These are phyloP conservation scores for Callaeas wilsoni DNA, from an alignment of 2,113 vertebrate genomes.

Conservation along the genomic window DNA sequence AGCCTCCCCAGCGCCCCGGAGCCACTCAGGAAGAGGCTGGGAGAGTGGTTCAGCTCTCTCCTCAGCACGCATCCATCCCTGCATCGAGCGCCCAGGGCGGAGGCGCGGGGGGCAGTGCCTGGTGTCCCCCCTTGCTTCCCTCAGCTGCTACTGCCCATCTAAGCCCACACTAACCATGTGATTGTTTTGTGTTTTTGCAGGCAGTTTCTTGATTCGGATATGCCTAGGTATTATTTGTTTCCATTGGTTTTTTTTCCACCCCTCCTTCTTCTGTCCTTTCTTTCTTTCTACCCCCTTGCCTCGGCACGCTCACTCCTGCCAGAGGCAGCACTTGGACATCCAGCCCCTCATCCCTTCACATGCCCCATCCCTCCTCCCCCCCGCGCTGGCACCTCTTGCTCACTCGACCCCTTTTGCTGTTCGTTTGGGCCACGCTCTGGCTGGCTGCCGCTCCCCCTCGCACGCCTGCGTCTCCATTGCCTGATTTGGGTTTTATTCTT, in stretches of 20 bases:
- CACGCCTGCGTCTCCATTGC: conserved; percentile 15
- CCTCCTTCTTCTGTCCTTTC: background rate
- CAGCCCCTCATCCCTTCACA: background rate
- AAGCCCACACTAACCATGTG: conserved; percentile 89
- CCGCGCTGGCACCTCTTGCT: conserved; percentile 21
- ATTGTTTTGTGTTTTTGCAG: conserved; percentile 95
- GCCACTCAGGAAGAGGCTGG: background rate
- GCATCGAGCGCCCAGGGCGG: background rate
- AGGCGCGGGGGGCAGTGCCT: background rate
- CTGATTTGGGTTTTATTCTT: conserved; percentile 31
- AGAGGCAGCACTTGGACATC: conserved; percentile 31
- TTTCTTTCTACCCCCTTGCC: conserved; percentile 11
- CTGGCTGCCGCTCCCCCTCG: conserved; percentile 31
- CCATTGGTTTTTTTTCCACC: conserved; percentile 58
- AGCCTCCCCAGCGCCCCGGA: background rate
- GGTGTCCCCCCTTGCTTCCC: background rate
- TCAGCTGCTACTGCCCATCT: conserved; percentile 57
- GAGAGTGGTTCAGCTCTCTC: background rate
- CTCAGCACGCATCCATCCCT: background rate
- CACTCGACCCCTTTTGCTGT: conserved; percentile 7
- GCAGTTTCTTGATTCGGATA: conserved; percentile 99
- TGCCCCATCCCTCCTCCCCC: background rate
- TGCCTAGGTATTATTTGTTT: conserved; percentile 95
- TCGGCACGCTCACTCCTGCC: background rate
- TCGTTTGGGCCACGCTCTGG: background rate